A percentile compares a stretch with the other conserved stretches of the same genome.
Conservation (phyloP, 2,113 vertebrate species). For the Chionis minor region DNA sequence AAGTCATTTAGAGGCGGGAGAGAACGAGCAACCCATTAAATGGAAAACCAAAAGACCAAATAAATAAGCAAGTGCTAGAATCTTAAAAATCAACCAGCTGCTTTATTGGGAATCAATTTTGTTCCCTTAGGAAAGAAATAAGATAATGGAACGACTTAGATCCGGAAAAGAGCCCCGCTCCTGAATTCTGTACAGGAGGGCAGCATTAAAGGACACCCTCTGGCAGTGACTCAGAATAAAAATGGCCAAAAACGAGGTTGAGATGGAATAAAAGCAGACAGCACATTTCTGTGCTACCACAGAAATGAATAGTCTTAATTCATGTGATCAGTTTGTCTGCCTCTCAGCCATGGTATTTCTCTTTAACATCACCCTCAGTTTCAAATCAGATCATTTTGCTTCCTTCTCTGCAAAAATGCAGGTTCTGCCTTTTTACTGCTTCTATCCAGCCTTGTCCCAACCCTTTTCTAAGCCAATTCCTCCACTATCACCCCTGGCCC, state of each 20-base stretch:
- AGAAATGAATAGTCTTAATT: background rate
- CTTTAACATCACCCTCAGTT: background rate
- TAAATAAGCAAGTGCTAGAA: slow-evolving; percentile 10
- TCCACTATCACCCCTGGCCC: background rate
- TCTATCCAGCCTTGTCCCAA: background rate
- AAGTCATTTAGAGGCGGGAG: background rate
- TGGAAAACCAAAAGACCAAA: slow-evolving; percentile 24
- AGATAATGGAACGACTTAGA: slow-evolving; percentile 29
- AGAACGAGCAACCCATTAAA: background rate
- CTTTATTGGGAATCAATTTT: slow-evolving; percentile 63
- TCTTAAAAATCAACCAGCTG: slow-evolving; percentile 44
- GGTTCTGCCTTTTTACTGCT: background rate
- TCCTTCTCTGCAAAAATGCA: background rate
- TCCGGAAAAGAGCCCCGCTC: background rate
- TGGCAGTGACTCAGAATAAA: background rate
- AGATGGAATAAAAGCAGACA: background rate
- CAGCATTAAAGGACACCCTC: background rate
- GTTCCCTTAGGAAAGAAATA: slow-evolving; percentile 24
- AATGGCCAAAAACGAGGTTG: background rate
- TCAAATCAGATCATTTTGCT: background rate
- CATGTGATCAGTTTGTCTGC: background rate
- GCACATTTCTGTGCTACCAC: background rate
- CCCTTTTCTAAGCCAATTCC: background rate
- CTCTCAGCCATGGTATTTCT: background rate
- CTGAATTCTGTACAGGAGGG: background rate